Conservation (phyloP, 2,797 vertebrate species). For the Rhinoraja longicauda region DNA sequence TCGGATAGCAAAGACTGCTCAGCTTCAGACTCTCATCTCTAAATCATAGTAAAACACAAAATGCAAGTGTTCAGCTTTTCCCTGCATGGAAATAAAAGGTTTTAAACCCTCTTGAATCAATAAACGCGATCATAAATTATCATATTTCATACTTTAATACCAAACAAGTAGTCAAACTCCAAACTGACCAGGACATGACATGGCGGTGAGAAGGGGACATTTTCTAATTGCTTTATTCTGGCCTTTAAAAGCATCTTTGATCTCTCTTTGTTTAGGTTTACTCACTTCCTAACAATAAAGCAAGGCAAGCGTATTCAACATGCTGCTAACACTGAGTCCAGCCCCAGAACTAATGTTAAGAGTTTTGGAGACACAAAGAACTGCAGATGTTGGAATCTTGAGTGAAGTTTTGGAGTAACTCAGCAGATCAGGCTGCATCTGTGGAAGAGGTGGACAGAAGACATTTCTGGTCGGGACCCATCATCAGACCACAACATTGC, state of each 20-base stretch:
- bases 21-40: not conserved
- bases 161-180: not conserved
- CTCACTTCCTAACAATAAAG: not conserved
- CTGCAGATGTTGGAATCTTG: too few relatives aligned
- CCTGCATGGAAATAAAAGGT: not conserved
- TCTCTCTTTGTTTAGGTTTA: too few relatives aligned
- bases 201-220: not conserved
- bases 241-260: not conserved
- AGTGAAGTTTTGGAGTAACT: too few relatives aligned
- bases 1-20: constrained; percentile 12
- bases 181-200: not conserved
- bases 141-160: not conserved
- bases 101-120: not conserved
- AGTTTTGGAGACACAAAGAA: too few relatives aligned
- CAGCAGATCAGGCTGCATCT: too few relatives aligned
- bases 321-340: constrained; percentile 13
- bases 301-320: not conserved
- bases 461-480: too few relatives aligned
- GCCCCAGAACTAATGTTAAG: not conserved
- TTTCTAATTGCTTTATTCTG: not conserved
- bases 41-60: constrained; percentile 4
- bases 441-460: too few relatives aligned
- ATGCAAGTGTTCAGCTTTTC: constrained; percentile 26
- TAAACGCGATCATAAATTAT: not conserved
- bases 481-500: too few relatives aligned